Evolutionary conservation across 2,797 vertebrate species (phyloP), one percentile per base, ranked within the genome.

Genomic region (Aratinga solstitialis): DNA sequence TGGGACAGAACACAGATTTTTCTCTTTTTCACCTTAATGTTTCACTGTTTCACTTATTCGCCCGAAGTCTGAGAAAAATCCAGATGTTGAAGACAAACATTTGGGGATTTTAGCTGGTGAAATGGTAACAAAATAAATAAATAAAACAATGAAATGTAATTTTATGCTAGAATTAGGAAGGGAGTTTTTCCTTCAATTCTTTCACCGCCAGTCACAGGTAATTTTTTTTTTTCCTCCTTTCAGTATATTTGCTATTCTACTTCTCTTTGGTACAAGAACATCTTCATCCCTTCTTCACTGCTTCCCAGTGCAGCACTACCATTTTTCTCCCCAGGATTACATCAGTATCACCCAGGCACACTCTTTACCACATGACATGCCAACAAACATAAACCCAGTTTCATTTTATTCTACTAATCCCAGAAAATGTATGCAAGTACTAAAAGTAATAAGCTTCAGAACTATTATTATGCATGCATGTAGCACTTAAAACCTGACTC

Each of bases 371-470:
- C 21, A 34, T 24, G 63, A 76, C 50, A 67, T 20, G 54, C 80
- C 50, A 87, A 63, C 9, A 93, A 63, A 86, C 30, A 42, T 30
- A 92, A 91, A 94, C 10, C 36, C 36, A 69, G 59, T 77, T 95
- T 87, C 56, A 77, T 82, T 94, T 61, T 95, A n/a, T 79, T 71
- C 63, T 47, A 73, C 38, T 87, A 92, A 94, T 90, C 59, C 61
- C 59, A 82, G 67, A 91, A 91, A 94, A 91, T 53, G 21, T 74
- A 94, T 79, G 59, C 43, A 74, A 91, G 62, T 36, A 47, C 56
- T 81, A 63, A 53, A 90, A 89, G 80, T 69, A 96, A 84, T 54
- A 93, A 88, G 77, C 56, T 84, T 73, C 77, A 16, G 54, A 93
- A 76, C 67, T 88, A 81, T 72, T 86, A 87, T 61, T 84, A 92